phyloP scores from a whole-genome alignment of 2,888 invertebrate genomes.

The Coremacera marginata region DNA sequence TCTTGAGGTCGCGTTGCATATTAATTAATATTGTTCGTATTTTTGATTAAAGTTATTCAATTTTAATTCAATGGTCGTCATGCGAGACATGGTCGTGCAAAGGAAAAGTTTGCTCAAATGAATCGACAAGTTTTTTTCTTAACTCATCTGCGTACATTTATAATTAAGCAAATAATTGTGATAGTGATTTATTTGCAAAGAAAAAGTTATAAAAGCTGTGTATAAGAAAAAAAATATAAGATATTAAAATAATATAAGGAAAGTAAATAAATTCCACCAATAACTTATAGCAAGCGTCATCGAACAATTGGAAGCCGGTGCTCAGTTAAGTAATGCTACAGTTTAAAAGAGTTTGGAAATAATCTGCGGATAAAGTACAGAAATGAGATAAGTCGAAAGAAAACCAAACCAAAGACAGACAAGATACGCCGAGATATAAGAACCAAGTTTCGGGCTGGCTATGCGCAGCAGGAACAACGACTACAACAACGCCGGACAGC shows the following conservation, averaged over 20 bases:
- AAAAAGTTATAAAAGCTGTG: neutral
- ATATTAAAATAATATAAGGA: neutral
- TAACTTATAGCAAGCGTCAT: slow-evolving; percentile 28
- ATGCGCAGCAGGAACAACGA: too few species aligned
- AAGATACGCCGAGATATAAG: neutral
- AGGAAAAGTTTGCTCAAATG: neutral
- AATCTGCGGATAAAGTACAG: neutral
- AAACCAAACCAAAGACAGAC: neutral
- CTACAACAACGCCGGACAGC: too few species aligned
- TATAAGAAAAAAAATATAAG: neutral
- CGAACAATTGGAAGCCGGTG: neutral
- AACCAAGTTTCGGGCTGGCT: too few species aligned
- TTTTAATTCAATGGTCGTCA: too few species aligned
- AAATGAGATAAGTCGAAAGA: neutral
- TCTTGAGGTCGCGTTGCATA: too few species aligned
- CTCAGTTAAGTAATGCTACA: neutral
- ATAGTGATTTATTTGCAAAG: neutral
- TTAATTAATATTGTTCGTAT: too few species aligned
- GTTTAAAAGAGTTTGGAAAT: neutral
- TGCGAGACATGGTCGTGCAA: neutral
- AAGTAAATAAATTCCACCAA: neutral
- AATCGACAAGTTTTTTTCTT: neutral
- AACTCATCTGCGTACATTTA: neutral
- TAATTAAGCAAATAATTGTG: slow-evolving; percentile 27
- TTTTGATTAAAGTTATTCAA: too few species aligned